Base-by-base conservation (phyloP, 2,797 vertebrate species). In the Betta splendens region DNA sequence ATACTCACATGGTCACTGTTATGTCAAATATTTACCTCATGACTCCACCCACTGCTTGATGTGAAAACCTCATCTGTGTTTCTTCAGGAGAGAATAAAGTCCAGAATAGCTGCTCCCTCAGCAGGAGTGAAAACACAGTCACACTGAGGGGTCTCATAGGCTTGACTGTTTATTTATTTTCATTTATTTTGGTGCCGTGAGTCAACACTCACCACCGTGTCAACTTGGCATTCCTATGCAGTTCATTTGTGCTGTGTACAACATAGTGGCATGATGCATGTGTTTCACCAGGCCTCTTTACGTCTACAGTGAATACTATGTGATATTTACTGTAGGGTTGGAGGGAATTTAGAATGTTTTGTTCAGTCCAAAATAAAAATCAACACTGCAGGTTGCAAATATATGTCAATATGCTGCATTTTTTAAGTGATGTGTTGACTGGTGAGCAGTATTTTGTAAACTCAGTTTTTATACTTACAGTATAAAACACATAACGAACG, bases 191-290 rank as follows among this genome's bases (percentile, higher is more conserved):
- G 62, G 51, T 70, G 81, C 71, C 59, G 60, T 79, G 68, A 69
- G 79, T 87, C 74, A 80, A 85, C 69, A 84, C 26, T 48, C 50
- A 68, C 58, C 44, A 55, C 32, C 64, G 55, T 63, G 79, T 79
- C 73, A 82, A 60, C 75, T 69, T 75, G 32, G 54, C 65, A 71
- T 79, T 77, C 72, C 72, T 47, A 12, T 10, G 2, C 7, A 20
- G 16, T 6, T 3, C 9, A 43, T 42, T 28, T 39, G 21, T 42
- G 28, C 13, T 49, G 5, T 28, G 7, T 44, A 54, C 40, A 25
- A 28, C 1, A 48, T 15, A 32, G 29, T 23, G 22, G 21, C 16
- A 12, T 8, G 1, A 36, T 60, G 49, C 31, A 17, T 52, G 57
- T 12, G 62, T 58, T 72, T 55, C 5, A 20, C 17, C 26, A 50